A percentile compares a stretch with the other conserved stretches of the same genome.
Evolutionary conservation across 2,797 vertebrate species (phyloP).

Genomic region (Esox masquinongy): DNA sequence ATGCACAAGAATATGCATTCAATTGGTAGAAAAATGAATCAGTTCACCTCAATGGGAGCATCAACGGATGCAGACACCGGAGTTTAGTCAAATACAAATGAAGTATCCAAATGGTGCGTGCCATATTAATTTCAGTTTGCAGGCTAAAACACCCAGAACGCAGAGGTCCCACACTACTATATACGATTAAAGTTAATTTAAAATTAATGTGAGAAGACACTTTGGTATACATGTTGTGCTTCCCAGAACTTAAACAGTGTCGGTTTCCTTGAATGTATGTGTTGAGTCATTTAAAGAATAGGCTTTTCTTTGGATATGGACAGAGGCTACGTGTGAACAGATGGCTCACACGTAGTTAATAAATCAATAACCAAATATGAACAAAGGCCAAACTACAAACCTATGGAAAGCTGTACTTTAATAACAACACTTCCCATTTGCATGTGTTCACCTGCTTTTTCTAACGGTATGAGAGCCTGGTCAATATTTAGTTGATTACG

Average conservation of each 20-base stretch:
- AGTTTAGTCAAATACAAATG: too few relatives aligned
- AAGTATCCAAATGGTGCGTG: not conserved
- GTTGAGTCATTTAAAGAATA: not conserved
- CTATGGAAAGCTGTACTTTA: slow-evolving; percentile 31
- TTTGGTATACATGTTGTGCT: not conserved
- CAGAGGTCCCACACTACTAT: not conserved
- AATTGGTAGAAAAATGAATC: slow-evolving; percentile 23
- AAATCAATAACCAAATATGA: slow-evolving; percentile 45
- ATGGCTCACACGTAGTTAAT: slow-evolving; percentile 20
- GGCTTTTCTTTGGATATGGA: not conserved
- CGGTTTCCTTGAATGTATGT: not conserved
- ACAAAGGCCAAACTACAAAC: slow-evolving; percentile 44
- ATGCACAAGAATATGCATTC: slow-evolving; percentile 12
- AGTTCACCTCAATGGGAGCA: slow-evolving; percentile 8
- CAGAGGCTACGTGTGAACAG: not conserved
- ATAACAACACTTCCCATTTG: slow-evolving; percentile 3
- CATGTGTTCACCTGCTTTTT: slow-evolving; percentile 66
- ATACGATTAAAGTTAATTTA: not conserved
- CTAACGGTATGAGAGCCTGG: slow-evolving; percentile 71
- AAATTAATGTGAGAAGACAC: not conserved
- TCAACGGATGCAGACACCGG: not conserved
- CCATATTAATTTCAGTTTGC: not conserved
- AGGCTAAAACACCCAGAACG: not conserved
- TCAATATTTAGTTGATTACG: slow-evolving; percentile 60
- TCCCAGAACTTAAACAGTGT: not conserved